Conservation (phyloP, 2,888 invertebrate genomes). For the Nomada fucata region DNA sequence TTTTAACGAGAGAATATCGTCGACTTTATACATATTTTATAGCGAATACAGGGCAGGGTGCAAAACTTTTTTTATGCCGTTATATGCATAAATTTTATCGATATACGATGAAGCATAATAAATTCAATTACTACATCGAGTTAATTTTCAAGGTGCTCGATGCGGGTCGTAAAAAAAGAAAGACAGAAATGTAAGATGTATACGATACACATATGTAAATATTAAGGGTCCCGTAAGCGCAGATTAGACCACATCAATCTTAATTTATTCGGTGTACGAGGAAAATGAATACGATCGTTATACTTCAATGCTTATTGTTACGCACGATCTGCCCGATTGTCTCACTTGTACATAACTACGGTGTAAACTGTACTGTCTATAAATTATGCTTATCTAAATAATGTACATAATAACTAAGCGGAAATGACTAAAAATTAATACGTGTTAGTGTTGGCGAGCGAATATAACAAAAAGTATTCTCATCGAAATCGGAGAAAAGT, state of each 20-base stretch:
- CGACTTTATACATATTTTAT: conserved; percentile 31
- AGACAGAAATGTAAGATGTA: conserved; percentile 12
- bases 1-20: conserved; percentile 2
- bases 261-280: conserved; percentile 34
- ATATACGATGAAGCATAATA: conserved; percentile 13
- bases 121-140: conserved; percentile 20
- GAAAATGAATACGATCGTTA: conserved; percentile 43
- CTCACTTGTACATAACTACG: conserved; percentile 48
- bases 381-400: conserved; percentile 33
- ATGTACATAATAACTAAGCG: conserved; percentile 45
- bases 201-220: conserved; percentile 37
- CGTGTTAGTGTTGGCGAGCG: background rate
- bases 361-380: conserved; percentile 3
- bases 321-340: conserved; percentile 35
- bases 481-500: conserved; percentile 8
- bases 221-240: conserved; percentile 1
- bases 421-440: conserved; percentile 20
- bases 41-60: conserved; percentile 7
- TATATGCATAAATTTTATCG: conserved; percentile 29
- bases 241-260: conserved; percentile 13
- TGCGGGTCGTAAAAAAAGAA: background rate
- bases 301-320: conserved; percentile 21
- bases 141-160: conserved; percentile 1
- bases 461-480: conserved; percentile 1
- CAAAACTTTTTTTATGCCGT: conserved; percentile 21